phyloP scores from a whole-genome alignment of 2,888 invertebrate genomes.

The Brassicogethes aeneus region DNA sequence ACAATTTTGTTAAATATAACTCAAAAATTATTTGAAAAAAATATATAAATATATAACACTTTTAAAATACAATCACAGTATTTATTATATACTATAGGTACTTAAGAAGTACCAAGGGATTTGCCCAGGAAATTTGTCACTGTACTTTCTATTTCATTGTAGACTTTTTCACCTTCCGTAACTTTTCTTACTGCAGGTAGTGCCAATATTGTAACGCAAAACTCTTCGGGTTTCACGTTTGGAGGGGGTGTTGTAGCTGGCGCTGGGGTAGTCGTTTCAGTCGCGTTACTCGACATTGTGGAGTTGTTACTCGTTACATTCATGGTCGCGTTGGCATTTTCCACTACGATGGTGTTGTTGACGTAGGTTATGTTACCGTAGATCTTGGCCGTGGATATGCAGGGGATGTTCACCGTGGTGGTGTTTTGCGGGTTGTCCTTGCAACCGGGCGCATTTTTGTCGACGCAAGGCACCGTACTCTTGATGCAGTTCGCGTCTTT shows the following conservation, averaged over 20 bases:
- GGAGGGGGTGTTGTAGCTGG: too few relatives aligned
- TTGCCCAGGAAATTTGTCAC: too few relatives aligned
- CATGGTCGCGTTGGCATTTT: too few relatives aligned
- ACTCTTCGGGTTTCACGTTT: constrained; percentile 18
- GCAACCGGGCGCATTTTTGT: constrained; percentile 30
- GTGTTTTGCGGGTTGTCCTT: constrained; percentile 21
- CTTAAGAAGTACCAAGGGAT: too few relatives aligned
- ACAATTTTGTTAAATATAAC: too few relatives aligned
- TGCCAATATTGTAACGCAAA: constrained; percentile 31
- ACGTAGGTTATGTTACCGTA: constrained; percentile 24
- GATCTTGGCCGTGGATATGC: constrained; percentile 30
- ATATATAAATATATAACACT: too few relatives aligned
- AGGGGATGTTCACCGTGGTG: constrained; percentile 29
- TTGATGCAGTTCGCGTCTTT: constrained; percentile 29
- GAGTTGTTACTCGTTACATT: constrained; percentile 6
- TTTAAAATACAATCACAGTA: too few relatives aligned
- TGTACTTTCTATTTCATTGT: too few relatives aligned
- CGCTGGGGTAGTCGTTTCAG: constrained; percentile 6
- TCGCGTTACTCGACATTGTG: constrained; percentile 12
- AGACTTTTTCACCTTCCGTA: constrained; percentile 26
- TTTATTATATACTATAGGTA: too few relatives aligned
- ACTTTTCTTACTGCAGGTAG: constrained; percentile 25
- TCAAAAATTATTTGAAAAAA: too few relatives aligned
- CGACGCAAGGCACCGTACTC: constrained; percentile 31
- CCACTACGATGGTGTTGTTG: constrained; percentile 23